phyloP scores from a whole-genome alignment of 1,140 invertebrate genomes.

The Cepaea nemoralis region DNA sequence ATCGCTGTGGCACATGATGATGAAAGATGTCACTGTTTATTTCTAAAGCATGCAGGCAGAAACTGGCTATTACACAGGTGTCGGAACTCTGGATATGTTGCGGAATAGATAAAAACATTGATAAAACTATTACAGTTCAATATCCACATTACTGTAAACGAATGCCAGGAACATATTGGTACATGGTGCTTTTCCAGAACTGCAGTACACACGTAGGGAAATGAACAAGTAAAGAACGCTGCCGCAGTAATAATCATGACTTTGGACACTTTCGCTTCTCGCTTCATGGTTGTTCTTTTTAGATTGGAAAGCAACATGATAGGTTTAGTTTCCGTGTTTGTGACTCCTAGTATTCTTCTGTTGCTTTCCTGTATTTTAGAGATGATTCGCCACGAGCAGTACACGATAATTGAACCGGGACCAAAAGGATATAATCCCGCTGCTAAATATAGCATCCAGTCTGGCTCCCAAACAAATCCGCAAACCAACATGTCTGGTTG shows the following conservation, averaged over 20 bases:
- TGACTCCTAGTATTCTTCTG: too few species aligned
- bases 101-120: conserved; percentile 7
- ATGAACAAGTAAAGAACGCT: neutral
- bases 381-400: neutral
- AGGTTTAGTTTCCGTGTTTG: too few species aligned
- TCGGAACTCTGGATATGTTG: neutral
- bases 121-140: conserved; percentile 24
- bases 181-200: neutral
- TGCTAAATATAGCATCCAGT: neutral
- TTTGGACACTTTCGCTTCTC: neutral
- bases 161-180: neutral
- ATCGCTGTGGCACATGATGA: too few species aligned
- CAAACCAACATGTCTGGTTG: neutral
- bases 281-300: neutral
- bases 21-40: too few species aligned
- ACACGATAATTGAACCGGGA: neutral
- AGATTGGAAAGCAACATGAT: too few species aligned
- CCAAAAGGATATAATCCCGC: neutral
- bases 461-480: neutral
- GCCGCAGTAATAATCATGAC: neutral
- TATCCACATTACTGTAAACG: neutral
- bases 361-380: too few species aligned
- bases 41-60: too few species aligned
- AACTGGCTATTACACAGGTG: neutral
- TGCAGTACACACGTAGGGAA: neutral